A percentile compares a stretch with the other conserved stretches of the same genome.
Evolutionary conservation across 2,797 vertebrate species (phyloP).

Genomic region (Danio albolineatus): DNA sequence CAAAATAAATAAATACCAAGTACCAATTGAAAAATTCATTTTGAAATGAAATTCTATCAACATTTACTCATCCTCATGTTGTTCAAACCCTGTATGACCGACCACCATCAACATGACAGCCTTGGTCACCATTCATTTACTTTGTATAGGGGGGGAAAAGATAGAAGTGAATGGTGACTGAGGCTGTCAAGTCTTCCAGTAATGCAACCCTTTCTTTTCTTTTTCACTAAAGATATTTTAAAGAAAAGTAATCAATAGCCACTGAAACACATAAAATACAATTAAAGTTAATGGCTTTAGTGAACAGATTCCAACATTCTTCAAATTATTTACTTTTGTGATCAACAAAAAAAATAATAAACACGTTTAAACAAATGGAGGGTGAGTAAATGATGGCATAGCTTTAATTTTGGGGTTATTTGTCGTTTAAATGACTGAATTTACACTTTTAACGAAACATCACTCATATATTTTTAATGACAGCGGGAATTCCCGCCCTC

Average conservation of each 20-base stretch:
- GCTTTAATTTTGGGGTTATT: no score
- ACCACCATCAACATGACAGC: not conserved
- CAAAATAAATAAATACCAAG: not conserved
- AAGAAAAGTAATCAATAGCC: no score
- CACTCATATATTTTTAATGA: not conserved
- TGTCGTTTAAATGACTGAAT: not conserved
- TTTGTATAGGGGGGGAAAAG: not conserved
- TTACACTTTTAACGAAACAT: not conserved
- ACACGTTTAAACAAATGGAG: not conserved
- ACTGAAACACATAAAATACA: no score
- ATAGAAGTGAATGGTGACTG: not conserved
- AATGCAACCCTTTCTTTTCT: no score
- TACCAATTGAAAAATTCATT: not conserved
- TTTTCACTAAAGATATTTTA: no score
- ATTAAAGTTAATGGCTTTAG: no score
- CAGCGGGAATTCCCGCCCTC: conserved; percentile 67
- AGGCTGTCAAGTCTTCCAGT: not conserved
- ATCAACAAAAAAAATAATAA: no score
- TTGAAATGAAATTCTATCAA: not conserved
- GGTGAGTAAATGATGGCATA: not conserved
- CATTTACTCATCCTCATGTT: not conserved
- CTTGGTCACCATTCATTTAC: not conserved
- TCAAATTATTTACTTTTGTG: no score
- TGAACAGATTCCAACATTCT: no score
- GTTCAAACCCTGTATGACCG: not conserved